Evolutionary conservation across 2,797 vertebrate genomes (phyloP).

Genomic region (Dryobates pubescens): DNA sequence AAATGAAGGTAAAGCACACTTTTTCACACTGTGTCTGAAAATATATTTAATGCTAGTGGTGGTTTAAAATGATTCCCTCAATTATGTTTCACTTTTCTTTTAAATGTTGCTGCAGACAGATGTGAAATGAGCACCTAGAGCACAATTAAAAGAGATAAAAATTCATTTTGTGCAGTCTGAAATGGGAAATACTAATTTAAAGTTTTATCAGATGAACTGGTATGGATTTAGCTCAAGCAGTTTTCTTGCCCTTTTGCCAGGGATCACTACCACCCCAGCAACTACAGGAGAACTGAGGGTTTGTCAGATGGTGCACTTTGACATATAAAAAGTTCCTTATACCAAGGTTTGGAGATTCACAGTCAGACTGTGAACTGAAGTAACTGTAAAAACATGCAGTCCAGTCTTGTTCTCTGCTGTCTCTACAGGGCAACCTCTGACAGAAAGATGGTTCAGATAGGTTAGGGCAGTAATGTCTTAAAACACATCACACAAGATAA

Average conservation of each 20-base stretch:
- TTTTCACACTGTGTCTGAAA: not conserved
- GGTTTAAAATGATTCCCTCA: not conserved
- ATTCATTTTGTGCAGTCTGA: not conserved
- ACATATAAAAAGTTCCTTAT: not conserved
- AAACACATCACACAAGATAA: not conserved
- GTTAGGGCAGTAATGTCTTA: not conserved
- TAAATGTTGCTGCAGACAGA: not conserved
- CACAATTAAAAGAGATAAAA: not conserved
- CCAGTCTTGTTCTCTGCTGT: not conserved
- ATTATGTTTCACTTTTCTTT: not conserved
- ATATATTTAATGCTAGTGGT: not conserved
- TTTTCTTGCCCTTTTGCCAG: not conserved
- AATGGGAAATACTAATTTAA: not conserved
- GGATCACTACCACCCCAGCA: not conserved
- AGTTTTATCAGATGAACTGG: not conserved
- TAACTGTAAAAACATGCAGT: not conserved
- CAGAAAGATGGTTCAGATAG: not conserved
- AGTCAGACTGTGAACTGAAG: not conserved
- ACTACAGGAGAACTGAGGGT: not conserved
- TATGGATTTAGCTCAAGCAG: not conserved
- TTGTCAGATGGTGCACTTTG: slow-evolving; percentile 7
- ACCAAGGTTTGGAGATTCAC: not conserved
- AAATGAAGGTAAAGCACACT: too few species aligned
- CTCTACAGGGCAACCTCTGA: not conserved
- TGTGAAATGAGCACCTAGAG: not conserved